These are phyloP conservation scores for Drosophila pruinosa DNA, from an alignment of 1,140 invertebrate species.

Conservation along the genomic window DNA sequence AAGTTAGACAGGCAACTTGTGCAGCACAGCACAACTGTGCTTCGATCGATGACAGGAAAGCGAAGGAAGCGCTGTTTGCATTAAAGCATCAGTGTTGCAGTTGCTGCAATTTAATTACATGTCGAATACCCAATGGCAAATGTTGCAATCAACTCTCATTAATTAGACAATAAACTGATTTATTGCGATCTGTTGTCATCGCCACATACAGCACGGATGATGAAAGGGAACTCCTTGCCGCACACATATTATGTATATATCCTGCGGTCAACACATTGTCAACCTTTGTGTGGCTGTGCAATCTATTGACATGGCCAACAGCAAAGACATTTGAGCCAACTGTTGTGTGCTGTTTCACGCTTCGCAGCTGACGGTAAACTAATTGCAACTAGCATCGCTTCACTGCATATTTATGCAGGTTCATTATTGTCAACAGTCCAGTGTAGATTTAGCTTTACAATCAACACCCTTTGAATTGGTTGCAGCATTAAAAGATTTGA, in stretches of 20 bases:
- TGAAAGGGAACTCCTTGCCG: constrained; percentile 1
- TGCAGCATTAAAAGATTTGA: too few relatives aligned
- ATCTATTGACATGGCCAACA: neutral
- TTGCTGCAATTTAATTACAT: constrained; percentile 28
- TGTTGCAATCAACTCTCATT: constrained; percentile 33
- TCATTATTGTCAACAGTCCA: too few relatives aligned
- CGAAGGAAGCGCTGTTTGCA: neutral
- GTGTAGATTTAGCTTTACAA: too few relatives aligned
- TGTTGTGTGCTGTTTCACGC: neutral
- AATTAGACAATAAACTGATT: constrained; percentile 73
- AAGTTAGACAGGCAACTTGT: constrained; percentile 54
- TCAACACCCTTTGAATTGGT: too few relatives aligned
- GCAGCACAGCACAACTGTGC: constrained; percentile 3
- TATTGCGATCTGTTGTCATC: constrained; percentile 36
- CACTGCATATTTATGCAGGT: neutral
- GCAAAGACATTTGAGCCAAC: neutral
- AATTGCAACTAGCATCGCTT: neutral
- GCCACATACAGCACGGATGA: neutral
- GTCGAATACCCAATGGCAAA: constrained; percentile 10
- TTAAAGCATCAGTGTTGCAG: neutral
- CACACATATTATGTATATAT: too few relatives aligned
- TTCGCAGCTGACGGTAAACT: neutral
- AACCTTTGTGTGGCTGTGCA: neutral
- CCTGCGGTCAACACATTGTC: constrained; percentile 7
- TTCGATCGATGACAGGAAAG: constrained; percentile 3